Percentiles rank a stretch among this genome's conserved stretches.
These are phyloP conservation scores for Condylura cristata DNA, from an alignment of 2,113 vertebrate genomes.

Conservation along the genomic window DNA sequence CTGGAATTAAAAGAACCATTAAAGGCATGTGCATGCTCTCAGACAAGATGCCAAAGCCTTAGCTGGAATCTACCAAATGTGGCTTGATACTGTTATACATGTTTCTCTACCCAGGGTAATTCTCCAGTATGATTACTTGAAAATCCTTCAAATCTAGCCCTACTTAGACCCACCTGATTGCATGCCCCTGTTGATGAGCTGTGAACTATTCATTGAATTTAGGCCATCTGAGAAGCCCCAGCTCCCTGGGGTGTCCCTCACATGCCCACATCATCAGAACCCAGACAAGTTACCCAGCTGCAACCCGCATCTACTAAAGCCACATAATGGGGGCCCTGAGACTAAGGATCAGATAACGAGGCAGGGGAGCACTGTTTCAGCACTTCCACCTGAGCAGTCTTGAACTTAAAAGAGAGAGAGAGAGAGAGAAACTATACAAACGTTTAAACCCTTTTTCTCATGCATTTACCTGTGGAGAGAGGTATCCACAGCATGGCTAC, in stretches of 20 bases:
- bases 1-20: slow-evolving; percentile 76
- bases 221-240: slow-evolving; percentile 68
- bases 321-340: slow-evolving; percentile 61
- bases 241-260: slow-evolving; percentile 55
- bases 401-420: slow-evolving; percentile 54
- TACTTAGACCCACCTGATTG: slow-evolving; percentile 55
- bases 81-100: neutral
- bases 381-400: slow-evolving; percentile 20
- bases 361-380: slow-evolving; percentile 32
- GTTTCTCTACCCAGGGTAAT: slow-evolving; percentile 52
- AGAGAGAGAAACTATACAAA: slow-evolving; percentile 59
- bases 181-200: slow-evolving; percentile 64
- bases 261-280: neutral
- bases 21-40: slow-evolving; percentile 56
- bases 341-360: slow-evolving; percentile 54
- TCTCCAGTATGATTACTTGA: slow-evolving; percentile 63
- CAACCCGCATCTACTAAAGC: slow-evolving; percentile 57
- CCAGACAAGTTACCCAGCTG: slow-evolving; percentile 69
- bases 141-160: slow-evolving; percentile 74
- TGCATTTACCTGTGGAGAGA: slow-evolving; percentile 50
- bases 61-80: neutral
- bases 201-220: slow-evolving; percentile 68
- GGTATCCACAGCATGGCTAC: neutral
- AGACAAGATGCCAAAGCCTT: slow-evolving; percentile 46
- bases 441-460: slow-evolving; percentile 14